Percentiles rank a stretch among this genome's conserved stretches.
These are phyloP conservation scores for Lycocorax pyrrhopterus DNA, from an alignment of 2,113 vertebrate species.

Conservation along the genomic window DNA sequence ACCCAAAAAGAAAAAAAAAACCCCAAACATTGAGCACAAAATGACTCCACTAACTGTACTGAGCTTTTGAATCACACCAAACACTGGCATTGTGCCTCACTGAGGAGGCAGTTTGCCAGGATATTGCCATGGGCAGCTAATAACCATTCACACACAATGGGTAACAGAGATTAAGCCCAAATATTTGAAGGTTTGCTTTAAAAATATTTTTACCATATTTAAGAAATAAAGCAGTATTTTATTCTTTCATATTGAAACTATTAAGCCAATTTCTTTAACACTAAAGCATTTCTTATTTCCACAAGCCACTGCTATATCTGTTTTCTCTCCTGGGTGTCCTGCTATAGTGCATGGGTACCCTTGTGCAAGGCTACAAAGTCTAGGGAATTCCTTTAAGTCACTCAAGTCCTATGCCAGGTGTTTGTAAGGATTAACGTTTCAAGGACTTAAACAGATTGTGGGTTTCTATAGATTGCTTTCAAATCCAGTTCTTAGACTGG, in stretches of 20 bases:
- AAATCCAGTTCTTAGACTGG: background rate
- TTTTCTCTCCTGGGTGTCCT: background rate
- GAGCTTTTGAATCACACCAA: slow-evolving; percentile 23
- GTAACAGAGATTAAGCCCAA: background rate
- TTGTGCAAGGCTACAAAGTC: background rate
- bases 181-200: slow-evolving; percentile 1
- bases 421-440: background rate
- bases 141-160: slow-evolving; percentile 15
- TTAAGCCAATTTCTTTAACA: background rate
- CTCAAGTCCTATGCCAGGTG: slow-evolving; percentile 14
- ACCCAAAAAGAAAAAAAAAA: background rate
- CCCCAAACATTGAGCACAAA: background rate
- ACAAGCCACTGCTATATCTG: background rate
- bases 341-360: background rate
- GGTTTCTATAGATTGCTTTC: slow-evolving; percentile 30
- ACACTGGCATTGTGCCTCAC: slow-evolving; percentile 12
- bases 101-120: slow-evolving; percentile 24
- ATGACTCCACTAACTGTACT: background rate
- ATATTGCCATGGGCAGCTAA: slow-evolving; percentile 35
- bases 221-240: slow-evolving; percentile 13
- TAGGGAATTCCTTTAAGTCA: background rate
- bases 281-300: background rate
- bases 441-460: slow-evolving; percentile 17
- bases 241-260: slow-evolving; percentile 23
- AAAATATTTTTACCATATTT: slow-evolving; percentile 28